phyloP scores from a whole-genome alignment of 92 coral and sea anemone genomes.

The Parazoanthus atlanticus region DNA sequence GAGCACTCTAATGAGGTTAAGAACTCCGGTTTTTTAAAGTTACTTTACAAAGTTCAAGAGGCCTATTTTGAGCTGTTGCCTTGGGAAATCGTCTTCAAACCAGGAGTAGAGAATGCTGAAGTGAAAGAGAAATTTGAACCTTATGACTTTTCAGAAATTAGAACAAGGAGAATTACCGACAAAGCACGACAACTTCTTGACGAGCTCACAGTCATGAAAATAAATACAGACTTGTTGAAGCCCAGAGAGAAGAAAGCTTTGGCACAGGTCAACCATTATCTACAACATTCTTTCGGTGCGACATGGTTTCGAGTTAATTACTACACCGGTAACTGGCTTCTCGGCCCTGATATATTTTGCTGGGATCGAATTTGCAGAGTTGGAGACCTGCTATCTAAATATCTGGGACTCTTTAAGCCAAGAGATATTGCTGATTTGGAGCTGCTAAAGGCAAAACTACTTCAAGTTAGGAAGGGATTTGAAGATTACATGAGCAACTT shows the following conservation, averaged over 20 bases:
- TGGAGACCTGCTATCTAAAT: conserved; percentile 15
- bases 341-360: conserved; percentile 41
- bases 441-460: conserved; percentile 50
- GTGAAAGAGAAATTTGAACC: conserved; percentile 35
- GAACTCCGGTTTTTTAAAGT: conserved; percentile 25
- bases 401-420: conserved; percentile 55
- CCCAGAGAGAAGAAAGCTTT: conserved; percentile 36
- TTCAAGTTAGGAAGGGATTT: conserved; percentile 54
- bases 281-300: conserved; percentile 36
- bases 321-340: conserved; percentile 37
- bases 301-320: conserved; percentile 41
- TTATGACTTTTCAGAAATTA: conserved; percentile 26
- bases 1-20: conserved; percentile 21
- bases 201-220: conserved; percentile 14
- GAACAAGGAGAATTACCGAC: conserved; percentile 27
- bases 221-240: conserved; percentile 13
- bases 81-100: conserved; percentile 13
- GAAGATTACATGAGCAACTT: conserved; percentile 55
- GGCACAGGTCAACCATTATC: conserved; percentile 30
- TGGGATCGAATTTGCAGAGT: conserved; percentile 48
- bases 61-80: conserved; percentile 33
- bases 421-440: conserved; percentile 59
- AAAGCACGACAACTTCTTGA: conserved; percentile 11
- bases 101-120: not conserved
- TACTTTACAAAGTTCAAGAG: conserved; percentile 24